Conservation (phyloP, 37 sponge, comb jelly and placozoan genomes). For the Geodia barretti region DNA sequence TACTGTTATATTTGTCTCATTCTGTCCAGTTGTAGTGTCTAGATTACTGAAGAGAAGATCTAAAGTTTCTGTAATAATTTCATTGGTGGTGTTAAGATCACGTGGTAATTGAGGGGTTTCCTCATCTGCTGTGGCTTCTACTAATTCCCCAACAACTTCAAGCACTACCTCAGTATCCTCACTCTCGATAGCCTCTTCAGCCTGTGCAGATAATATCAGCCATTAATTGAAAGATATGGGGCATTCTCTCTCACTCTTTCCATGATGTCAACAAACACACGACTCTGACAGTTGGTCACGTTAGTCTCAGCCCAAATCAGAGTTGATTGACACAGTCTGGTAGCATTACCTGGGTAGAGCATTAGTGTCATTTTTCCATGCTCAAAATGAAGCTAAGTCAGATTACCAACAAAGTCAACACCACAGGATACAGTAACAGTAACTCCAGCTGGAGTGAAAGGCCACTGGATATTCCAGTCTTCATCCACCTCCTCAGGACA, state of each 20-base stretch:
- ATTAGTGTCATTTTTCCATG: no score
- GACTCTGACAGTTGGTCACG: neutral
- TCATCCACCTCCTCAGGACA: neutral
- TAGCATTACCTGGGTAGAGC: slow-evolving; percentile 11
- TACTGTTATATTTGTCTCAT: neutral
- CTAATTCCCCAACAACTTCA: neutral
- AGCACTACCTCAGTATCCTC: neutral
- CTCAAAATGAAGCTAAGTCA: no score
- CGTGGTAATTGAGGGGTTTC: neutral
- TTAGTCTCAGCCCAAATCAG: neutral
- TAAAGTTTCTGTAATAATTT: neutral
- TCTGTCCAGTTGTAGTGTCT: neutral
- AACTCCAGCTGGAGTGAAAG: neutral
- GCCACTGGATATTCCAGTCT: neutral
- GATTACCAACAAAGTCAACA: no score
- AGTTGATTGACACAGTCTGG: neutral
- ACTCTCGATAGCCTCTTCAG: neutral
- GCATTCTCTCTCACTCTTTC: neutral
- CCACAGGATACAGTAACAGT: neutral
- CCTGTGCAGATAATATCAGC: neutral
- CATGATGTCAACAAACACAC: neutral
- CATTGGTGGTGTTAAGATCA: neutral
- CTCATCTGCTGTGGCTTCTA: neutral
- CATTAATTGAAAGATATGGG: no score
- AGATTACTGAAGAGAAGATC: neutral